phyloP scores from a whole-genome alignment of 2,113 vertebrate species.

The Turnix velox region DNA sequence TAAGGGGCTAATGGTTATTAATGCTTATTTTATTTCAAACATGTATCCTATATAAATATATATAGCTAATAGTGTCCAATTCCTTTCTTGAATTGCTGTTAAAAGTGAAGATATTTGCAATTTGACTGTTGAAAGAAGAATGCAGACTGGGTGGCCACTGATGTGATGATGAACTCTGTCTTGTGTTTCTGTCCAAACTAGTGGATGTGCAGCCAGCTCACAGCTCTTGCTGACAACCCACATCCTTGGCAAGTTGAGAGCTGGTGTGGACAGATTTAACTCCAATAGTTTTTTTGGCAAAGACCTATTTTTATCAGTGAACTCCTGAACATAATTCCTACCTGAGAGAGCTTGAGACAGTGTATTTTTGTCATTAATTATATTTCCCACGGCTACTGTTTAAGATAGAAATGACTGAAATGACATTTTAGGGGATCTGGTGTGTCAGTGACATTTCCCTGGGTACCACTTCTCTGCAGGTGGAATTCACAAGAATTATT shows the following conservation, averaged over 20 bases:
- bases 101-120: neutral
- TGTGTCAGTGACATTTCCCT: neutral
- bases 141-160: neutral
- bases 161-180: rapidly evolving
- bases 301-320: neutral
- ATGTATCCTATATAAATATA: neutral
- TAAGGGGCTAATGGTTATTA: neutral
- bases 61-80: no score
- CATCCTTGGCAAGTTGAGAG: neutral
- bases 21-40: neutral
- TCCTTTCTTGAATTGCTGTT: neutral
- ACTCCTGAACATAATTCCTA: neutral
- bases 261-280: neutral
- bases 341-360: neutral
- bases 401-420: neutral
- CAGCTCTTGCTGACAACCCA: neutral
- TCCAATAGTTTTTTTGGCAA: neutral
- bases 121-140: neutral
- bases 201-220: rapidly evolving
- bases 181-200: neutral
- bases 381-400: neutral
- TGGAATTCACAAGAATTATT: neutral
- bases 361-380: neutral
- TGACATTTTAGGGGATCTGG: neutral
- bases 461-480: neutral